Percentiles rank a stretch among this genome's conserved stretches.
These are phyloP conservation scores for Prunella fulvescens DNA, from an alignment of 2,113 vertebrate species.

Conservation along the genomic window DNA sequence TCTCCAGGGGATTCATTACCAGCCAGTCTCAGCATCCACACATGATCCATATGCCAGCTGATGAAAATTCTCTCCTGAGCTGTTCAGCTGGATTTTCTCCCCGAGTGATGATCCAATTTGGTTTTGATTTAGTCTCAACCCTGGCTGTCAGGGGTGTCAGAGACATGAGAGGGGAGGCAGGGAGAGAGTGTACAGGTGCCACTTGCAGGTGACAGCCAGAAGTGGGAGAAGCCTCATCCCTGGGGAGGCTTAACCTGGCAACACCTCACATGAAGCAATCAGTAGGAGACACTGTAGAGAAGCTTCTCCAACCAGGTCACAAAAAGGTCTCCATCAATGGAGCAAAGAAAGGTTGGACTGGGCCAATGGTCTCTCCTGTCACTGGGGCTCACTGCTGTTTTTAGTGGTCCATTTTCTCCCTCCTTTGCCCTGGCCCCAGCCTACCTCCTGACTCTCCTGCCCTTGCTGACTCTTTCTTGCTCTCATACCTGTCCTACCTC, in stretches of 20 bases:
- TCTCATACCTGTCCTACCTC: rapidly evolving
- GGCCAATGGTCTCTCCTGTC: not conserved
- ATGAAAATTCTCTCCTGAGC: not conserved
- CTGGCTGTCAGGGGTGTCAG: not conserved
- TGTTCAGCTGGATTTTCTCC: not conserved
- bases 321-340: not conserved
- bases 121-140: not conserved
- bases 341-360: not conserved
- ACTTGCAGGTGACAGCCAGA: no score
- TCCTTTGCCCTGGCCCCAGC: not conserved
- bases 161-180: not conserved
- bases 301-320: not conserved
- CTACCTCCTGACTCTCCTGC: not conserved
- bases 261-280: not conserved
- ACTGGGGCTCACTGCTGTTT: not conserved
- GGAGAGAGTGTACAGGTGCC: not conserved
- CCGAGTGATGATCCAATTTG: not conserved
- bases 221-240: no score
- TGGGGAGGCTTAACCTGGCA: not conserved
- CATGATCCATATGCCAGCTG: not conserved
- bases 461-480: rapidly evolving
- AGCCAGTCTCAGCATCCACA: not conserved
- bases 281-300: not conserved
- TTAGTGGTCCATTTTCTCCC: no score
- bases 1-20: not conserved